phyloP scores from a whole-genome alignment of 2,113 vertebrate genomes.

The Numenius arquata region DNA sequence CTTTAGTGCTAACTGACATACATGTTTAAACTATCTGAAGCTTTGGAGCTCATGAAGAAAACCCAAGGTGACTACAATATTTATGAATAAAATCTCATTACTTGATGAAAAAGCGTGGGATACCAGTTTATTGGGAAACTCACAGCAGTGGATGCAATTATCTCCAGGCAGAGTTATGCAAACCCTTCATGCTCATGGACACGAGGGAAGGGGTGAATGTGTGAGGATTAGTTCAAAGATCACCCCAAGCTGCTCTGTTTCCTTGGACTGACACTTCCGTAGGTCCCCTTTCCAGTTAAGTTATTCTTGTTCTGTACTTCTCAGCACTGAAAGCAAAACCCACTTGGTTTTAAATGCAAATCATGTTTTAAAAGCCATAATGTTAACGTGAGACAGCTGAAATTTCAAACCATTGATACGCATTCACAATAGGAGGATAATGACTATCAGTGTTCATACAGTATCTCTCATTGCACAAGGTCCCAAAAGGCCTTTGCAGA shows the following conservation, averaged over 20 bases:
- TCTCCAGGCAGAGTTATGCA: rapidly evolving
- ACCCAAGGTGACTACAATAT: rapidly evolving
- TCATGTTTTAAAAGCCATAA: background rate
- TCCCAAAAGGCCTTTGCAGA: background rate
- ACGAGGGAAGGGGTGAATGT: background rate
- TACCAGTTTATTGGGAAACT: rapidly evolving
- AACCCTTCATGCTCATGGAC: rapidly evolving
- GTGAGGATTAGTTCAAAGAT: background rate
- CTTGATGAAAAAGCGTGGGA: background rate
- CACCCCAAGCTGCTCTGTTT: background rate
- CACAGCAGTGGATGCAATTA: background rate
- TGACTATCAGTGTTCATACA: background rate
- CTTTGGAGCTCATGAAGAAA: background rate
- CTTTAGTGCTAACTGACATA: background rate
- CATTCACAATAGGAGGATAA: background rate
- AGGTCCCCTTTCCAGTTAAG: too few relatives aligned
- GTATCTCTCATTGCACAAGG: background rate
- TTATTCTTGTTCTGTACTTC: background rate
- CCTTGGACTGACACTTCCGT: background rate
- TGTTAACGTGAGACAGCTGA: background rate
- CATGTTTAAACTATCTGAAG: background rate
- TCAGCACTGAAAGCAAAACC: background rate
- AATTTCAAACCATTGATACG: background rate
- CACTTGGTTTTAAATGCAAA: background rate
- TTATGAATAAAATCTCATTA: background rate